Evolutionary conservation across 2,113 vertebrate genomes (phyloP), one percentile per base, ranked within the genome.

Genomic region (Cercopithecus mona): DNA sequence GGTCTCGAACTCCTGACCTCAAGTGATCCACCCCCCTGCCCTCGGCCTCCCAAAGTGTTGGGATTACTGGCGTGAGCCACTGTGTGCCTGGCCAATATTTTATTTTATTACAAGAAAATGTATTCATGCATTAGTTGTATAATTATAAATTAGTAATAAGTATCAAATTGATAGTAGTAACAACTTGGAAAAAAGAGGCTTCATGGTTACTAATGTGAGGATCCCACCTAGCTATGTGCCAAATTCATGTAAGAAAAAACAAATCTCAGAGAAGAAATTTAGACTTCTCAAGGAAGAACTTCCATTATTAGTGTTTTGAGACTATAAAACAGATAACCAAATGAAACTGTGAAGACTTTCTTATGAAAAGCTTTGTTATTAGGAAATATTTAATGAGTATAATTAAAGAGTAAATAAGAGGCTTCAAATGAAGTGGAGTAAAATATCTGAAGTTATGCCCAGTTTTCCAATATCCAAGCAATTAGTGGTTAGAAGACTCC

Each of bases 311-410:
- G 57, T 66, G 14, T 92, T 92, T 81, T 78, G 32, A 82, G 18
- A 92, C 27, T 76, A 94, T 7, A 23, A 96, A 95, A 94, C 18
- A 43, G 23, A 81, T 88, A 93, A 90, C 22, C 38, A 81, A 96
- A 64, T 57, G 38, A 88, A 91, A 85, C 6, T 52, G 18, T 43
- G 18, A 95, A 91, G 17, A 64, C 38, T 81, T 94, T 88, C 86
- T 93, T 86, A 73, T 55, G 35, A 45, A 70, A 85, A 75, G 3
- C 14, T 75, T 78, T 94, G 45, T 84, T 73, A 55, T 8, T 35
- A 90, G 22, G 11, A 90, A 72, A 3, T 48, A 87, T 25, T 68
- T 87, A 79, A 88, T 52, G 6, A 73, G 11, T 64, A 66, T 45
- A 59, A n/a, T 45, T 72, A 50, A 89, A 38, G 22, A 96, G 35